Percentiles rank a stretch among this genome's conserved stretches.
These are phyloP conservation scores for Phrynocephalus forsythii DNA, from an alignment of 2,797 vertebrate species.

Conservation along the genomic window DNA sequence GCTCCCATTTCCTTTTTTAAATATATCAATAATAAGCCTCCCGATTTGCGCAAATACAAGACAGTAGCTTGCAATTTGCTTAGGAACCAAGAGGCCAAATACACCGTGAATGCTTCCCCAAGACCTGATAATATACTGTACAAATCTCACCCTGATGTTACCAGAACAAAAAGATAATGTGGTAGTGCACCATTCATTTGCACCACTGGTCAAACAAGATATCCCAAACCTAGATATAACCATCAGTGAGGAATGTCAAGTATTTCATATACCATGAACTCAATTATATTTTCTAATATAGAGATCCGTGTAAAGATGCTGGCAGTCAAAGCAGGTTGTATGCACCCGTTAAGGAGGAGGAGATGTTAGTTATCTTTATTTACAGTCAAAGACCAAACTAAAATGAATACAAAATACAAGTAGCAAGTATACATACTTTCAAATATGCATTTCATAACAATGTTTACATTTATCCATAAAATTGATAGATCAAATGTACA, in stretches of 20 bases:
- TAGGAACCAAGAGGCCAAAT: slow-evolving; percentile 19
- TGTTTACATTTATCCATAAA: too few species aligned
- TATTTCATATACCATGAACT: neutral
- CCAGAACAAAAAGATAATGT: neutral
- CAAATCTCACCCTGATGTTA: neutral
- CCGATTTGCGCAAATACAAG: slow-evolving; percentile 52
- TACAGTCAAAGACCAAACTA: too few species aligned
- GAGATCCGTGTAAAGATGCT: neutral
- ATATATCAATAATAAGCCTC: slow-evolving; percentile 1
- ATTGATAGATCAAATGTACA: too few species aligned
- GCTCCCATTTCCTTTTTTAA: slow-evolving; percentile 54
- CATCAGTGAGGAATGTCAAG: neutral
- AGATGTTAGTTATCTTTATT: too few species aligned
- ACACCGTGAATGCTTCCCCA: slow-evolving; percentile 1
- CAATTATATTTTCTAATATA: neutral
- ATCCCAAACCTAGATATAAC: slow-evolving; percentile 26
- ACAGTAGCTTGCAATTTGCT: slow-evolving; percentile 51
- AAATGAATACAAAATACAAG: too few species aligned
- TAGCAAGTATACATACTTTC: too few species aligned
- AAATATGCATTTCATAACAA: too few species aligned
- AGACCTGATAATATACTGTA: neutral
- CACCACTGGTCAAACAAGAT: slow-evolving; percentile 9
- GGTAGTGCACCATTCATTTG: neutral
- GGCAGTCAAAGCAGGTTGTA: too few species aligned
- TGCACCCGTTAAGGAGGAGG: too few species aligned